Evolutionary conservation across 64 coral and sea anemone species (phyloP), one percentile per base, ranked within the genome.

Genomic region (Hydrozoanthus tunicans): DNA sequence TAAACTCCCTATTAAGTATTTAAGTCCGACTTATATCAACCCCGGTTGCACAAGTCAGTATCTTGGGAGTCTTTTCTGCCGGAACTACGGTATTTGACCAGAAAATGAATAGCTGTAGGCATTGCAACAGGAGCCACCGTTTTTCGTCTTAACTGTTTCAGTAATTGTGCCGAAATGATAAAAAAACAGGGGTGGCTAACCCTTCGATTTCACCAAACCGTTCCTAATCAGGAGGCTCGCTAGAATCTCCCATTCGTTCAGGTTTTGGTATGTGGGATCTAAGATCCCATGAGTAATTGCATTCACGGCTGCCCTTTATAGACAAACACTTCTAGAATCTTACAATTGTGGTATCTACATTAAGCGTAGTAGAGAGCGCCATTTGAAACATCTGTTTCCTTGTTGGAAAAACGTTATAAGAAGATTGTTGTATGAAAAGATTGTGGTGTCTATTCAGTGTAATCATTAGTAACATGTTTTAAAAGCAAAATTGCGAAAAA

Each of bases 131-230:
- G 32, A 43, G 32, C 32, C 32, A 43, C 32, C 0, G 32, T 43
- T 43, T 43, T 43, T 43, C 32, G 32, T 43, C 32, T 43, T 43
- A 2, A 43, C 32, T 43, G 32, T 43, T 43, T 43, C 32, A 43
- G 32, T 43, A 43, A 43, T 43, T 43, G 32, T 43, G 32, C 55
- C 13, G 10, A 58, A 14, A 6, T 9, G 11, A 10, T 53, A 92
- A 92, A 92, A 86, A 92, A 93, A 55, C 70, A n/a, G 82, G 91
- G 91, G 82, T 93, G 91, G 91, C 91, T 93, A 78, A 25, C 91
- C 91, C 91, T 86, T 93, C 84, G 84, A 93, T 85, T 93, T 93
- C 91, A 93, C 91, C 91, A 93, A 93, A 93, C 91, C 91, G 91
- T 93, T 85, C 91, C 91, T 93, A 93, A 85, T 93, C 91, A 86